Conservation (phyloP, 2,113 vertebrate species). For the Alectura lathami region DNA sequence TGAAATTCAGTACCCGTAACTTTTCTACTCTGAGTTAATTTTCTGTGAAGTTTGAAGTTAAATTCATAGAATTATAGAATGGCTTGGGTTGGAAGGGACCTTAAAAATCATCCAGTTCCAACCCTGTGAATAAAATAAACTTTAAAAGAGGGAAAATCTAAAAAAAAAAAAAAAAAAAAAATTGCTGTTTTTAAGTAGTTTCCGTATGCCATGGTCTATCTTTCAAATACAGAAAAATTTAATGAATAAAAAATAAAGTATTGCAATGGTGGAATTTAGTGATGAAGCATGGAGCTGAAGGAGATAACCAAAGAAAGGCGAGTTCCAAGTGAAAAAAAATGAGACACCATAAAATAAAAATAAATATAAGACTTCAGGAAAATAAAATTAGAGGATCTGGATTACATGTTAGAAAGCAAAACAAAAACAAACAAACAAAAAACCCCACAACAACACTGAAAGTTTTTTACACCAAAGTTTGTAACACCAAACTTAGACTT, state of each 20-base stretch:
- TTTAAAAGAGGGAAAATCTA: not conserved
- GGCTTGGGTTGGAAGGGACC: not conserved
- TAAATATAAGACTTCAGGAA: not conserved
- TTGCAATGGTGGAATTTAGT: not conserved
- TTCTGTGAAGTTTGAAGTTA: not conserved
- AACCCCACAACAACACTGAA: too few species aligned
- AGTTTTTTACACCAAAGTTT: too few species aligned
- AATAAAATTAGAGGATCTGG: not conserved
- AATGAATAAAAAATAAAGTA: not conserved
- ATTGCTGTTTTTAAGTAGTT: not conserved
- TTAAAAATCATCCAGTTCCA: not conserved
- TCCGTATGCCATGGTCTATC: not conserved
- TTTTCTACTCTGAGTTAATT: not conserved
- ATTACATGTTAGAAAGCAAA: not conserved
- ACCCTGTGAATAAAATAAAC: not conserved
- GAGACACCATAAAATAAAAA: not conserved
- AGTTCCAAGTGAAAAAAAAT: not conserved
- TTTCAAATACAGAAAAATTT: not conserved
- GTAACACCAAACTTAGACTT: not conserved
- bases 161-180: too few species aligned
- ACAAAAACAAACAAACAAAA: not conserved
- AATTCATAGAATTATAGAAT: not conserved
- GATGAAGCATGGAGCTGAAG: not conserved
- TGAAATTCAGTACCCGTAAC: not conserved
- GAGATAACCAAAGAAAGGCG: not conserved